A percentile compares a stretch with the other conserved stretches of the same genome.
Conservation (phyloP, 2,888 invertebrate species). For the Yponomeuta evonymella region DNA sequence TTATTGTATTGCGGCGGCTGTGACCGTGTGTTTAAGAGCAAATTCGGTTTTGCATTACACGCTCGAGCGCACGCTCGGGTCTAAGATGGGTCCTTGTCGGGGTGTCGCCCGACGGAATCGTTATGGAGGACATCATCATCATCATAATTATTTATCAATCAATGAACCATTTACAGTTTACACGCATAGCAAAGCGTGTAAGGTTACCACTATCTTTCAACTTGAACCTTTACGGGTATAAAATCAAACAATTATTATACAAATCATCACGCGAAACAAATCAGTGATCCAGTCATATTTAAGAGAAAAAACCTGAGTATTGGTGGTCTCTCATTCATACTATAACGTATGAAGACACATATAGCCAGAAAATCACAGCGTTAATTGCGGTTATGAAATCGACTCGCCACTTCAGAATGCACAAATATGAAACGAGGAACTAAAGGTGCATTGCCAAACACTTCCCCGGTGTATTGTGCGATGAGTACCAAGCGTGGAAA, state of each 20-base stretch:
- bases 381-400: neutral
- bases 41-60: no score
- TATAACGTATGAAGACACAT: neutral
- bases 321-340: neutral
- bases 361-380: neutral
- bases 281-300: neutral
- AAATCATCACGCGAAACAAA: neutral
- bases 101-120: no score
- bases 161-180: neutral
- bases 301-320: neutral
- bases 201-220: neutral
- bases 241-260: neutral
- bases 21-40: no score
- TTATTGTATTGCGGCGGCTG: no score
- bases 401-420: neutral
- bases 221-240: neutral
- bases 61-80: no score
- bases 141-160: neutral
- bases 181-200: neutral
- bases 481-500: neutral
- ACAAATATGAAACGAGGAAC: slow-evolving; percentile 1
- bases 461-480: neutral
- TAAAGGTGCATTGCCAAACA: neutral
- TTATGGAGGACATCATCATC: no score
- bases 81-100: no score